Base-by-base conservation (phyloP, 2,888 invertebrate genomes). In the Drosophila mayaguana region DNA sequence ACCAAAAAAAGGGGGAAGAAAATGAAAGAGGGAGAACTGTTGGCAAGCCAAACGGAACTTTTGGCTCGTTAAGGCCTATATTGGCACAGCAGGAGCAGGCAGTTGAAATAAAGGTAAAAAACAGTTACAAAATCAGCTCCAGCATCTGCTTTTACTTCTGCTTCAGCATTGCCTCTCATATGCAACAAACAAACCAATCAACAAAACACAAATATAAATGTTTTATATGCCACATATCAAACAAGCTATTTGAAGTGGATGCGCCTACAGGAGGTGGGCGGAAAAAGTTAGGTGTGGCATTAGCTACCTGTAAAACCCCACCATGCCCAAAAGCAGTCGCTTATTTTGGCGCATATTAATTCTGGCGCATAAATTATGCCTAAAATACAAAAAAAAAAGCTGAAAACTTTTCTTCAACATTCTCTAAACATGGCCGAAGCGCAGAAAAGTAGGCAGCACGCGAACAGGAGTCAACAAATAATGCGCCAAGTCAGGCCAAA, bases 51-150 rank as follows among this genome's bases (percentile, higher is more conserved):
- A 87, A 77, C 69, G 63, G 48, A 79, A 69, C 64, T 85, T 59
- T 88, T 89, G 88, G 74, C 88, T 82, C 85, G 81, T 81, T 88
- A 83, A 72, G 68, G 81, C 75, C 81, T 64, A 50, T n/a, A 72
- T 73, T 69, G 78, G 66, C 65, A 72, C 62, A 69, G 68, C 62
- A 57, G 63, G 62, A 22, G 34, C 2, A 14, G 9, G 28, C 38
- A 40, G 54, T 18, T 40, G 40, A 40, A 55, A 40, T n/a, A 25
- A 28, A 6, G 38, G 25, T 38, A 12, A 25, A 25, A 14, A 50
- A 18, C 53, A 12, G 34, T 8, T 32, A 14, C n/a, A 32, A 12
- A 38, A 36, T 70, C 70, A 46, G 61, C 36, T 40, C 53, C 25
- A 43, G 14, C 14, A 18, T 11, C 42, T 6, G 43, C n/a, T n/a